Base-by-base conservation (phyloP, 2,113 vertebrate genomes). In the Vidua macroura region DNA sequence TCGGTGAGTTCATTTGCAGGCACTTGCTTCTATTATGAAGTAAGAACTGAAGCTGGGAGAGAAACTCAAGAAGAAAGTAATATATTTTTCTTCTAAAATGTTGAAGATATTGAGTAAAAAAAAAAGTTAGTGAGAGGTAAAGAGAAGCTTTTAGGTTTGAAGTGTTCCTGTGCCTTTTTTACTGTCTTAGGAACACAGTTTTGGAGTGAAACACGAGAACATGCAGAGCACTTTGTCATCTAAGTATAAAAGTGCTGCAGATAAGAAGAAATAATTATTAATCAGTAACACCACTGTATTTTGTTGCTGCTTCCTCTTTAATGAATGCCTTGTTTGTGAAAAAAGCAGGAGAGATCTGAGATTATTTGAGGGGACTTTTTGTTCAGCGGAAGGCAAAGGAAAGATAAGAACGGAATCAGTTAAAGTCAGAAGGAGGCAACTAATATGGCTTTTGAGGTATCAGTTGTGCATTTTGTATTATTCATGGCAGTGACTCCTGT, bases 391-490 rank as follows among this genome's bases (percentile, higher is more conserved):
- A 88, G 15, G 51, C 41, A 64, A 77, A 64, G 30, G 25, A 48
- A 78, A 80, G 46, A 4, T 73, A 75, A 87, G 76, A 94, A 83
- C 6, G 23, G 87, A 92, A 91, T 79, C 68, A 5, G 30, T 86
- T 96, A 68, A 96, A 74, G 87, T 89, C 83, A 72, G 85, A 96
- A 90, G 74, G 41, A 94, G 86, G 83, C 77, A 93, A 87, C 93
- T 92, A 90, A 94, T 79, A 37, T 3, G 39, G 43, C 43, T 77
- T 89, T 86, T 90, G 93, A 84, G 73, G 77, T 91, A 70, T 95
- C 88, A 85, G 96, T 88, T 89, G 24, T 96, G 95, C 39, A 18
- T 93, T 95, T 88, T 95, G 83, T 95, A 72, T 96, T 97, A 95
- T 96, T 97, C 85, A 96, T 49, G 69, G 89, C 82, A 20, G 31